phyloP scores from a whole-genome alignment of 2,888 invertebrate species.

The Harpalus rufipes region DNA sequence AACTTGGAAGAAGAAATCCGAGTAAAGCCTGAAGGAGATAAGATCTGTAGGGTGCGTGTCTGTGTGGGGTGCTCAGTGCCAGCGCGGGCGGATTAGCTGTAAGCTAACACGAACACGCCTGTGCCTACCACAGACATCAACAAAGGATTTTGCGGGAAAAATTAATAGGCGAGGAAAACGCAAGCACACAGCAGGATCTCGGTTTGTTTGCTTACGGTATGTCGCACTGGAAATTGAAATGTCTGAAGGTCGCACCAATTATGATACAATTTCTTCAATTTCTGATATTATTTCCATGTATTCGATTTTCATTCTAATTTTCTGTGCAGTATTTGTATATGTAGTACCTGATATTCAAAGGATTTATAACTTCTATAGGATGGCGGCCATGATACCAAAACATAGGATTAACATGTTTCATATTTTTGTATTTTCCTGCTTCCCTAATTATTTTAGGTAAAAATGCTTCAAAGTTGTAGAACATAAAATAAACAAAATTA shows the following conservation, averaged over 20 bases:
- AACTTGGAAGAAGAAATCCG: slow-evolving; percentile 55
- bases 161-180: slow-evolving; percentile 64
- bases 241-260: slow-evolving; percentile 12
- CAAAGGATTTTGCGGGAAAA: slow-evolving; percentile 65
- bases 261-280: not conserved
- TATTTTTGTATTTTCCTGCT: too few species aligned
- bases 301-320: not conserved
- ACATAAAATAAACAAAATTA: too few species aligned
- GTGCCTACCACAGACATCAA: slow-evolving; percentile 56
- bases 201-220: slow-evolving; percentile 48
- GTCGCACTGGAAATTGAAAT: slow-evolving; percentile 51
- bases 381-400: too few species aligned
- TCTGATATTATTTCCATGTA: not conserved
- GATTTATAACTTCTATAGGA: too few species aligned
- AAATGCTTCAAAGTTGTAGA: too few species aligned
- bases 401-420: too few species aligned
- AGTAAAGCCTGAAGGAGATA: slow-evolving; percentile 46
- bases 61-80: not conserved
- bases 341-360: too few species aligned
- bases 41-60: slow-evolving; percentile 53
- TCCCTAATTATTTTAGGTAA: too few species aligned
- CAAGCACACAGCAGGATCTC: slow-evolving; percentile 51
- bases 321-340: not conserved
- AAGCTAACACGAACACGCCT: slow-evolving; percentile 60
- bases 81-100: slow-evolving; percentile 53